Conservation (phyloP, 2,113 vertebrate genomes). For the Smithornis capensis region DNA sequence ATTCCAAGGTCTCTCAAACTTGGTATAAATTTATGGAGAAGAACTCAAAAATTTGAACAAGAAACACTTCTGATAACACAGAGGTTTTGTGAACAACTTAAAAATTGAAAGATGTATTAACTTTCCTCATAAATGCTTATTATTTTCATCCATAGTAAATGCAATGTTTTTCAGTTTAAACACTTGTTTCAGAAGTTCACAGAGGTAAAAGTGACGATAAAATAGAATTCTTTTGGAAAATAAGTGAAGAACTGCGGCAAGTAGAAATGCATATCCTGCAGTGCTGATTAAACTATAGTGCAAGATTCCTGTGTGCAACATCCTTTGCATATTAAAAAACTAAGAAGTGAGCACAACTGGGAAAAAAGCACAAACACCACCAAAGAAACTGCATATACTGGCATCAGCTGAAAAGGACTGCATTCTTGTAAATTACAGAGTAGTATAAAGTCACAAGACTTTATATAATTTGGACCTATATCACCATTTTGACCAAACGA, state of each 20-base stretch:
- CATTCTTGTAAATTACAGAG: neutral
- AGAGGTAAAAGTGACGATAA: neutral
- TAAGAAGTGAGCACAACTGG: neutral
- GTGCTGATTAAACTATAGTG: neutral
- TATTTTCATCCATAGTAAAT: neutral
- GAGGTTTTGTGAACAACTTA: neutral
- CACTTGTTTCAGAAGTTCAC: neutral
- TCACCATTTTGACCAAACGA: neutral
- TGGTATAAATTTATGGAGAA: neutral
- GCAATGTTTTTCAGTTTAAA: neutral
- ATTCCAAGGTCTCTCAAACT: neutral
- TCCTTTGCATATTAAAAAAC: neutral
- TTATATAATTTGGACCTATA: neutral
- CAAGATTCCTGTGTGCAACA: neutral
- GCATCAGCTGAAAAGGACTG: neutral
- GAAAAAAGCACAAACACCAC: accelerated
- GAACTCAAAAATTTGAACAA: neutral
- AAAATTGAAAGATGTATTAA: neutral
- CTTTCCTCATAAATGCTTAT: neutral
- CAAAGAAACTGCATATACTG: neutral
- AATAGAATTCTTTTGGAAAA: neutral
- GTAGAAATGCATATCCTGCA: neutral
- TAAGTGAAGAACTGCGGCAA: neutral
- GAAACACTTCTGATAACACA: neutral
- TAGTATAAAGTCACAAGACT: neutral